Percentiles rank a stretch among this genome's conserved stretches.
Conservation (phyloP, 2,888 invertebrate genomes). For the Ypsolopha sequella region DNA sequence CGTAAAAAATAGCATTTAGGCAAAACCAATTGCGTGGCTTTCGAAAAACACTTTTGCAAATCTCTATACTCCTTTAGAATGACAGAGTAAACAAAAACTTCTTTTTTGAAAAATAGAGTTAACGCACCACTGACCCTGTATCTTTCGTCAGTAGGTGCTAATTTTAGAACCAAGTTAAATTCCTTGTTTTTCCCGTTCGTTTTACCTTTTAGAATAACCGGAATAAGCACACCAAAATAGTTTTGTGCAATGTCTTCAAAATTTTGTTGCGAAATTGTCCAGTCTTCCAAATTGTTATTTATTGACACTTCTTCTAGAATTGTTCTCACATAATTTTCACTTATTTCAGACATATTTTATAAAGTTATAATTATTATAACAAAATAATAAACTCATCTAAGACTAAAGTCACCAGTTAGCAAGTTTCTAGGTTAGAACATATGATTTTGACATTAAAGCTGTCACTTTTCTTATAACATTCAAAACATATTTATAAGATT, state of each 20-base stretch:
- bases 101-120: constrained; percentile 41
- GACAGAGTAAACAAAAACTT: constrained; percentile 43
- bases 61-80: constrained; percentile 30
- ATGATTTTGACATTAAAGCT: neutral
- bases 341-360: neutral
- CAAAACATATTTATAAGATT: no score
- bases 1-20: constrained; percentile 41
- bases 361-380: neutral
- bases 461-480: neutral
- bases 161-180: constrained; percentile 40
- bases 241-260: constrained; percentile 42
- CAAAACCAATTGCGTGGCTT: constrained; percentile 19
- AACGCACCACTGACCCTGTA: constrained; percentile 52
- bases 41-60: constrained; percentile 20
- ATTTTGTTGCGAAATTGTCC: constrained; percentile 17
- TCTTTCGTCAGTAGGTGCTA: constrained; percentile 49
- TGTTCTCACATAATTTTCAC: constrained; percentile 11
- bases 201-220: constrained; percentile 29
- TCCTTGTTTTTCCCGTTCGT: constrained; percentile 14
- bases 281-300: constrained; percentile 14
- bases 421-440: neutral
- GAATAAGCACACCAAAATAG: constrained; percentile 51
- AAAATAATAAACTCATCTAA: neutral
- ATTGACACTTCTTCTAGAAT: constrained; percentile 13
- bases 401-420: no score